Base-by-base conservation (phyloP, 2,888 invertebrate genomes). In the Thymelicus acteon region DNA sequence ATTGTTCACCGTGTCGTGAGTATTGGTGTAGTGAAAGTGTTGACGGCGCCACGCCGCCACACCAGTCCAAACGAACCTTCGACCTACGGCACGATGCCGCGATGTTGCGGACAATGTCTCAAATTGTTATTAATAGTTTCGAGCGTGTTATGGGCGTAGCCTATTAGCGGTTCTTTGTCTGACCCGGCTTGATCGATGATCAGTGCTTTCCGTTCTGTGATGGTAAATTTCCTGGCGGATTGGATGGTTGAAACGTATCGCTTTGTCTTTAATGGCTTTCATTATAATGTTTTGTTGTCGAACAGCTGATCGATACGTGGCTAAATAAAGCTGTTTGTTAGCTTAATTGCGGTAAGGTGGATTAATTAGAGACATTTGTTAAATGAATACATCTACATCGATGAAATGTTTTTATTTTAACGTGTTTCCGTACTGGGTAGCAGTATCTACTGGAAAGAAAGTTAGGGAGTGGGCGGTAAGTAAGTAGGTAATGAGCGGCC, bases 61-160 rank as follows among this genome's bases (percentile, higher is more conserved):
- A 60, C 67, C 67, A 85, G 81, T 79, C 64, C 58, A 67, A 67
- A 74, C 76, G 77, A 77, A 74, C 77, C 54, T 60, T 70, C 60
- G 68, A 61, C 61, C 76, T 47, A 39, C 60, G 65, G 47, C 57
- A 61, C 44, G 49, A 31, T 31, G 31, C 31, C 31, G 31, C 39
- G 39, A 54, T 44, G 52, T 13, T 52, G 49, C 72, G 65, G 73
- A 82, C 80, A 82, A 81, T 84, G 76, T 80, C 77, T 79, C 81
- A 83, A 83, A 85, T 84, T 83, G 80, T 82, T 85, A 84, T 83
- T 82, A 84, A 85, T 85, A 79, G 82, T 74, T 60, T 48, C 68
- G 62, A 57, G 8, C 63, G 69, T 69, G 57, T 63, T 63, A 69
- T 62, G 57, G 69, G 69, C 62, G 69, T 47, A 57, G 57, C 62